Evolutionary conservation across 2,888 invertebrate genomes (phyloP).

Genomic region (Lochmaea crataegi): DNA sequence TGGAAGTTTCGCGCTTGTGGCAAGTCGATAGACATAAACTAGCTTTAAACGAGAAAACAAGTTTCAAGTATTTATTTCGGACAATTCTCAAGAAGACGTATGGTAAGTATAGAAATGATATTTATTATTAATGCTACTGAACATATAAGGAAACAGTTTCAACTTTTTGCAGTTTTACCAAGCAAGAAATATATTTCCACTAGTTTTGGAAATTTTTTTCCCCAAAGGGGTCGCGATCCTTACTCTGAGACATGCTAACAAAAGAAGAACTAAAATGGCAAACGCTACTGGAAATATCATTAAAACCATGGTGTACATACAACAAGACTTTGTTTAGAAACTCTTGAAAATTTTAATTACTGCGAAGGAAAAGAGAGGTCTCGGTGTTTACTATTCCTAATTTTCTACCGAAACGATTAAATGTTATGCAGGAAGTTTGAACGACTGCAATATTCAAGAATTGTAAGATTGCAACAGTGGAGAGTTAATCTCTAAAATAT

Average conservation of each 20-base stretch:
- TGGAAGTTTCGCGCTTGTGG: conserved; percentile 12
- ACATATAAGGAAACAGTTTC: too few relatives aligned
- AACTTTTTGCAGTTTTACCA: too few relatives aligned
- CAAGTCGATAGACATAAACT: neutral
- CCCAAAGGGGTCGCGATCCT: too few relatives aligned
- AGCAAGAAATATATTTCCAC: too few relatives aligned
- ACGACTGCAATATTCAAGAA: conserved; percentile 1
- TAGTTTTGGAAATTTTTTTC: too few relatives aligned
- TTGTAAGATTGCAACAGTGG: neutral
- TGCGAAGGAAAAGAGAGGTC: neutral
- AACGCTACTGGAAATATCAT: too few relatives aligned
- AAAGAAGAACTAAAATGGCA: too few relatives aligned
- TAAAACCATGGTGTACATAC: too few relatives aligned
- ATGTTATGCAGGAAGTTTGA: neutral
- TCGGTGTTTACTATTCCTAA: neutral
- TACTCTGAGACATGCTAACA: too few relatives aligned
- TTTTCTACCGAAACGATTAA: neutral
- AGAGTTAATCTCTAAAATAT: conserved; percentile 19
- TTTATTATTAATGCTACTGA: neutral
- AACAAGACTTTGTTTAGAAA: neutral
- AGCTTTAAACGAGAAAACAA: neutral
- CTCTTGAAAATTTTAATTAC: neutral
- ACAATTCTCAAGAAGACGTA: neutral
- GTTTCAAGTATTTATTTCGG: conserved; percentile 2
- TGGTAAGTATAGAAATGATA: neutral